These are phyloP conservation scores for Hippopotamus amphibius DNA, from an alignment of 2,113 vertebrate genomes.

Conservation along the genomic window DNA sequence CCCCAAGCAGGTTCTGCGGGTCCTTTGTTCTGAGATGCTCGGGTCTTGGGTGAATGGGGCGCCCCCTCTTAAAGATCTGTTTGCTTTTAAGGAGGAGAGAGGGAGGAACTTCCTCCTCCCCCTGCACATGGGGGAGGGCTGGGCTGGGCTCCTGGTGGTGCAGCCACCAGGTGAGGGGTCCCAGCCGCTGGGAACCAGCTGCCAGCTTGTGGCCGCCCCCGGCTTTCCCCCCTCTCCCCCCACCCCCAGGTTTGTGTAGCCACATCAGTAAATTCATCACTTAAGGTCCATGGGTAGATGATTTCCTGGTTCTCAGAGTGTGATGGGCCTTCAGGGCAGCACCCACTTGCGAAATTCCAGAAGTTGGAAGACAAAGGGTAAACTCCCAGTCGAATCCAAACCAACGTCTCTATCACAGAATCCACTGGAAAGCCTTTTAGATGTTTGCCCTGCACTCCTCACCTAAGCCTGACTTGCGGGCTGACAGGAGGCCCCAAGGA, in stretches of 20 bases:
- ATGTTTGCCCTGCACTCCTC: accelerated
- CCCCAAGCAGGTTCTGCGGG: accelerated
- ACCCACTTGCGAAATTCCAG: neutral
- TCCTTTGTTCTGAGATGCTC: neutral
- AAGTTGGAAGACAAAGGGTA: neutral
- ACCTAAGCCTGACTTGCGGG: neutral
- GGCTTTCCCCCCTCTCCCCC: accelerated
- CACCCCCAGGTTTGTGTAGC: neutral
- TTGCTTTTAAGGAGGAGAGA: neutral
- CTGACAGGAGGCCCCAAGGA: neutral
- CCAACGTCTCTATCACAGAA: neutral
- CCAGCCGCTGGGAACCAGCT: accelerated
- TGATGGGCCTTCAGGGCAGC: neutral
- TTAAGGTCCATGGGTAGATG: neutral
- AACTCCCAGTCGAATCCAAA: neutral
- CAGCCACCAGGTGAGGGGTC: neutral
- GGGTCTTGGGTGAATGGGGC: neutral
- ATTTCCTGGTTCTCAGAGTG: neutral
- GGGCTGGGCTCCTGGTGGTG: neutral
- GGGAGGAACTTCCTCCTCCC: too few species aligned
- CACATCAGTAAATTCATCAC: too few species aligned
- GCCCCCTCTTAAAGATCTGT: neutral
- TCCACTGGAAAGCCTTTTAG: neutral
- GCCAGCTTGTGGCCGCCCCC: accelerated
- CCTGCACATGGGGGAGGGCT: accelerated